Conservation (phyloP, 2,888 invertebrate genomes). For the Yponomeuta cagnagella region DNA sequence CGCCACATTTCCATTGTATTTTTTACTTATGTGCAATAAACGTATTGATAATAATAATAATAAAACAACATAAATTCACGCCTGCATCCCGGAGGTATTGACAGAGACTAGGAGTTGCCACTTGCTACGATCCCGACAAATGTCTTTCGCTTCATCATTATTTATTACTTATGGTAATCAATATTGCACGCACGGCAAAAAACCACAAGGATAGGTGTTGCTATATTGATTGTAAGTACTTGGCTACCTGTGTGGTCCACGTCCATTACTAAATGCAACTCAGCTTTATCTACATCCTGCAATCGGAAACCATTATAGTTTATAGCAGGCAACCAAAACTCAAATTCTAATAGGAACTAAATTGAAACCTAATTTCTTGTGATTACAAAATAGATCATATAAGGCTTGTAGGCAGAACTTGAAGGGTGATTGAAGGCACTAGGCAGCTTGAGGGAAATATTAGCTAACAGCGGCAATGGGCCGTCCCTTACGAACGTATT, state of each 20-base stretch:
- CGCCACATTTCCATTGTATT: no score
- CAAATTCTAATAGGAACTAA: not conserved
- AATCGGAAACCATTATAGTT: not conserved
- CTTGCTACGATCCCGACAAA: no score
- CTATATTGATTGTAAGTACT: no score
- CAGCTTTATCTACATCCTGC: not conserved
- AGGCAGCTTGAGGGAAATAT: not conserved
- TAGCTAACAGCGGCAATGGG: not conserved
- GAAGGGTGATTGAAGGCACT: not conserved
- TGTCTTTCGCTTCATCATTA: no score
- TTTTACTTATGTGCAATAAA: no score
- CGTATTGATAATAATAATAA: no score
- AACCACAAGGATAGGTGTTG: no score
- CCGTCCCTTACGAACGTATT: not conserved
- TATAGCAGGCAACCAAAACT: not conserved
- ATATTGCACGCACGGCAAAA: no score
- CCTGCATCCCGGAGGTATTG: no score
- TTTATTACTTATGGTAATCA: no score
- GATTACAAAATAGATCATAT: not conserved
- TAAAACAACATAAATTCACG: no score
- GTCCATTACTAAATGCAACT: not conserved
- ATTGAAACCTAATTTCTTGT: not conserved
- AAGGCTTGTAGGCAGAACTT: not conserved
- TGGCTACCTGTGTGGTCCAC: not conserved
- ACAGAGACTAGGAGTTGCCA: no score